Evolutionary conservation across 2,113 vertebrate genomes (phyloP).

Genomic region (Pelusios castaneus): DNA sequence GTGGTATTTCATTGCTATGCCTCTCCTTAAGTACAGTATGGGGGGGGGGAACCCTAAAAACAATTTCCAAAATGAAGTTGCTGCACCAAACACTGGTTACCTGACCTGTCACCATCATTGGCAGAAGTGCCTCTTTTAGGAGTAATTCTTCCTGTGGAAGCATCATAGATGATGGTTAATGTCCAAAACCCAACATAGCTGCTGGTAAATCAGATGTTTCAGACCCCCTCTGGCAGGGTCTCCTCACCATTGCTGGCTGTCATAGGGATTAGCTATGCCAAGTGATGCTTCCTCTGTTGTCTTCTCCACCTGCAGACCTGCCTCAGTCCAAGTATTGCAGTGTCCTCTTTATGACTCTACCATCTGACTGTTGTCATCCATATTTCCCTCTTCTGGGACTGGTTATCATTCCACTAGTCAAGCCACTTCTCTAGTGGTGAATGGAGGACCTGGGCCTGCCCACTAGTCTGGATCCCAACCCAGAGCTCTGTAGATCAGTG

Average conservation of each 20-base stretch:
- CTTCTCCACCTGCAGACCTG: background rate
- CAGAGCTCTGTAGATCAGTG: no score
- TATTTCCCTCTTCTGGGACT: background rate
- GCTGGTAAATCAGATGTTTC: background rate
- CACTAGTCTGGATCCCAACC: background rate
- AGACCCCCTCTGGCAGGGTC: background rate
- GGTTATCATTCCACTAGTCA: background rate
- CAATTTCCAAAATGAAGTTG: background rate
- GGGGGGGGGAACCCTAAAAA: background rate
- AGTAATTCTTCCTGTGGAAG: background rate
- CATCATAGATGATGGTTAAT: background rate
- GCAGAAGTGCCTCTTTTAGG: background rate
- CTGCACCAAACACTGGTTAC: background rate
- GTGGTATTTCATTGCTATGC: background rate
- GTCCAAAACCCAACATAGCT: background rate
- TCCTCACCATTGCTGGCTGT: background rate
- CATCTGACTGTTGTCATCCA: background rate
- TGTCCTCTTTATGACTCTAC: background rate
- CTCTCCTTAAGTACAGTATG: background rate
- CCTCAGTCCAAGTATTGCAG: background rate
- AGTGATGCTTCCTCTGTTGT: background rate
- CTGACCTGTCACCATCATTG: background rate
- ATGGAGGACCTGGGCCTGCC: background rate
- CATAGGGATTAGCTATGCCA: background rate
- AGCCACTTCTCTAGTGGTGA: background rate